These are phyloP conservation scores for Troides oblongomaculatus DNA, from an alignment of 2,888 invertebrate species.

Conservation along the genomic window DNA sequence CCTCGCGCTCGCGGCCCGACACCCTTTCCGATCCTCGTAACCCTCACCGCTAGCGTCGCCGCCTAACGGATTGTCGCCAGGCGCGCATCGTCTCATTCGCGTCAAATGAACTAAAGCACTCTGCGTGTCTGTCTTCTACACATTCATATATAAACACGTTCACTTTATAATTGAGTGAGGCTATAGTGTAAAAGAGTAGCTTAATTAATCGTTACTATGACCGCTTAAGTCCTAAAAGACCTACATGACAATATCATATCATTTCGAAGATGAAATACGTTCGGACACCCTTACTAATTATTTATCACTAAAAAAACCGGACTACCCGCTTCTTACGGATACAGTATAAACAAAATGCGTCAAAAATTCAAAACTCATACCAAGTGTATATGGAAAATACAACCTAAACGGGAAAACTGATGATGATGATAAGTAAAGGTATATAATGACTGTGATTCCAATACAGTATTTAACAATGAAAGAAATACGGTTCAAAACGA, in stretches of 20 bases:
- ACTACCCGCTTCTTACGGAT: too few species aligned
- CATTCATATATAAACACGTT: constrained; percentile 7
- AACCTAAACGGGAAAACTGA: too few species aligned
- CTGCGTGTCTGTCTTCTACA: constrained; percentile 25
- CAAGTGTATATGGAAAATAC: too few species aligned
- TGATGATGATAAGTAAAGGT: too few species aligned
- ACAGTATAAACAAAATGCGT: too few species aligned
- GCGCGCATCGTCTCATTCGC: constrained; percentile 72
- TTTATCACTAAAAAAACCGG: too few species aligned
- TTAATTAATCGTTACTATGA: background rate
- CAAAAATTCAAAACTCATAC: too few species aligned
- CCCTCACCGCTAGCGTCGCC: constrained; percentile 64
- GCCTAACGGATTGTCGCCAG: constrained; percentile 59
- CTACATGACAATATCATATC: background rate
- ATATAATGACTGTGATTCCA: too few species aligned
- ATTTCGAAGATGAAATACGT: background rate
- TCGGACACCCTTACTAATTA: too few species aligned
- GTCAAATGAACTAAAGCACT: constrained; percentile 40
- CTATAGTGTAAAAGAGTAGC: background rate
- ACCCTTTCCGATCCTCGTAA: constrained; percentile 67
- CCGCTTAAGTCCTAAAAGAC: background rate
- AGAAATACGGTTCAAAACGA: background rate
- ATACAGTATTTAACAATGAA: too few species aligned
- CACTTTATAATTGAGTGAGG: background rate
- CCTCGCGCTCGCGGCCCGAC: constrained; percentile 78